phyloP scores from a whole-genome alignment of 2,797 vertebrate genomes.

The Remorina albescens region DNA sequence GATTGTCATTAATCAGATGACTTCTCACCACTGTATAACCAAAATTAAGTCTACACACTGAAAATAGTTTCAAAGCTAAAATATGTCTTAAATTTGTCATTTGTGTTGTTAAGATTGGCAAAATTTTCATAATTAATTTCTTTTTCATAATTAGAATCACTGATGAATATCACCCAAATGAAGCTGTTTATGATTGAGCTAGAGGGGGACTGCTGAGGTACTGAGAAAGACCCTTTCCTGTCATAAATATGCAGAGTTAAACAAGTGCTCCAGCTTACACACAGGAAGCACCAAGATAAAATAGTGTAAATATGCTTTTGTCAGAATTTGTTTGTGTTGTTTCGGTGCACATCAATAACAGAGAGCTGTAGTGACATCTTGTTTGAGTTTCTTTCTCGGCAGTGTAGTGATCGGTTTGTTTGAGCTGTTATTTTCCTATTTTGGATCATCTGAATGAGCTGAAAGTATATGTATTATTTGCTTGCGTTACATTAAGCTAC shows the following conservation, averaged over 20 bases:
- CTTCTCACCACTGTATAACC: neutral
- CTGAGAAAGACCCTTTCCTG: neutral
- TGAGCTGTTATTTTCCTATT: conserved; percentile 39
- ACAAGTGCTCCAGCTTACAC: neutral
- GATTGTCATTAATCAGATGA: conserved; percentile 26
- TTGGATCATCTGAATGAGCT: conserved; percentile 68
- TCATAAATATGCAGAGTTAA: conserved; percentile 9
- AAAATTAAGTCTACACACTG: conserved; percentile 7
- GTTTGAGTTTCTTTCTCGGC: conserved; percentile 15
- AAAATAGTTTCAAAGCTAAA: conserved; percentile 6
- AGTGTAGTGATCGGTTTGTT: conserved; percentile 43
- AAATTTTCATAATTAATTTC: neutral
- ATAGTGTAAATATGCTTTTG: neutral
- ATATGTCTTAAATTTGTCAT: neutral
- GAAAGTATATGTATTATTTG: conserved; percentile 64
- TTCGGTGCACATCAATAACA: conserved; percentile 1
- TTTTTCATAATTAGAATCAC: conserved; percentile 5
- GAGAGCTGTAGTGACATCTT: neutral
- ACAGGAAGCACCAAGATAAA: conserved; percentile 10
- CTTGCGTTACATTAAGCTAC: conserved; percentile 68
- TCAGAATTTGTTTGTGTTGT: neutral
- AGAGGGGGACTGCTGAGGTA: conserved; percentile 1
- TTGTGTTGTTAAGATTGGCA: neutral
- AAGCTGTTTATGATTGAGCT: conserved; percentile 1
- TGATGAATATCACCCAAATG: conserved; percentile 10